Base-by-base conservation (phyloP, 1,140 invertebrate species). In the Drosophila paulistorum region DNA sequence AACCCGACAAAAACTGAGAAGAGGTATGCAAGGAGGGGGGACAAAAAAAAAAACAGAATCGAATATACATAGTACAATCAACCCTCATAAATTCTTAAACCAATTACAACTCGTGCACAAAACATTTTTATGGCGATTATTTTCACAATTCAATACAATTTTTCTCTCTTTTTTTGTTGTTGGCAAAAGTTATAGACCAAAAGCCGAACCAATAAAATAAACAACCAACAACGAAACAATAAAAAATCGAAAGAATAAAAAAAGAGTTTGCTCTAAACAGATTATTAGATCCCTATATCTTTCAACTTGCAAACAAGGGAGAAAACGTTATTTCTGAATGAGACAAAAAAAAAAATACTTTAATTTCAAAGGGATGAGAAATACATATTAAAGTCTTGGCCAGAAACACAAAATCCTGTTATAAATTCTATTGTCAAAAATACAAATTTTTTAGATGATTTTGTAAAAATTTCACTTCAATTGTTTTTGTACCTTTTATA, bases 71-170 rank as follows among this genome's bases (percentile, higher is more conserved):
- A 51, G 45, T 23, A 51, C 74, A 77, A 77, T 77, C 74, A 77
- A 77, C 74, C 74, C 74, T 77, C 74, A 77, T 77, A 77, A 77
- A 77, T 77, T 77, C 74, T 57, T 71, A 77, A 77, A 77, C 74
- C 74, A 77, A 77, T 77, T 77, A 77, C 74, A 77, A 77, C 74
- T 77, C 74, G 74, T 66, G 74, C 74, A 77, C 74, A 74, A 77
- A 77, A 77, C 74, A 77, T 77, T 77, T 77, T 77, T 77, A 77
- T 77, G 74, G 74, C 74, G 74, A 77, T 77, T 77, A 77, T 77
- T 77, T 77, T 63, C 74, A 77, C 74, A 77, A 77, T 77, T 77
- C 74, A 77, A 77, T 77, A 74, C 74, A 77, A 77, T 77, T 77
- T 39, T 39, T 39, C 11, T 39, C 35, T 11, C 10, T 3, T 39